Base-by-base conservation (phyloP, 2,888 invertebrate genomes). In the Meteorus cinctellus region DNA sequence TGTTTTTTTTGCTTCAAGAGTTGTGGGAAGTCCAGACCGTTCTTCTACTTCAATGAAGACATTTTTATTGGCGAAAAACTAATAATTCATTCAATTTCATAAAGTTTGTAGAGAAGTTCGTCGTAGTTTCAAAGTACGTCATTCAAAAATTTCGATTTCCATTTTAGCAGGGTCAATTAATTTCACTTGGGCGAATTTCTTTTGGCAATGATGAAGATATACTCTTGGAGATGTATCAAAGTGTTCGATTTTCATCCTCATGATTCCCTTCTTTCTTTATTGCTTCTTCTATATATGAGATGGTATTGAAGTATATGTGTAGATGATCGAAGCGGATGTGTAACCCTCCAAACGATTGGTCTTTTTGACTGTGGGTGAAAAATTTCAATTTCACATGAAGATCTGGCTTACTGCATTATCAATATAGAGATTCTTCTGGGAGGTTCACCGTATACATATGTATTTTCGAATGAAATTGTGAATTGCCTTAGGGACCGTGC, bases 381-480 rank as follows among this genome's bases (percentile, higher is more conserved):
- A 55, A 55, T 55, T 55, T 19, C 55, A 55, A 55, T 55, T 55
- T 55, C 19, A 8, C 19, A 55, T n/a, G 5, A 55, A 55, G 19
- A 55, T 55, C 55, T 55, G 19, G 55, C 19, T 55, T 55, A 55
- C 19, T 55, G 19, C 19, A 55, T 55, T 55, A 19, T 55, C 55
- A 55, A 55, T 55, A 55, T 19, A 55, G 19, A 55, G 8, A 19
- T 55, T 55, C 55, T 8, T 48, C 48, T 2, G 1, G 24, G 19
- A 55, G 19, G 55, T 55, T 19, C n/a, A 55, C 19, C n/a, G 4
- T n/a, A 55, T 24, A 55, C 24, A 55, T 55, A 19, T 55, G 10
- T 55, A 10, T 55, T 24, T 19, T 55, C 19, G 10, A 55, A 55
- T 55, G 19, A 55, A 55, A 55, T 55, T 55, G 19, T 55, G 55